Base-by-base conservation (phyloP, 2,113 vertebrate species). In the Cairina moschata region DNA sequence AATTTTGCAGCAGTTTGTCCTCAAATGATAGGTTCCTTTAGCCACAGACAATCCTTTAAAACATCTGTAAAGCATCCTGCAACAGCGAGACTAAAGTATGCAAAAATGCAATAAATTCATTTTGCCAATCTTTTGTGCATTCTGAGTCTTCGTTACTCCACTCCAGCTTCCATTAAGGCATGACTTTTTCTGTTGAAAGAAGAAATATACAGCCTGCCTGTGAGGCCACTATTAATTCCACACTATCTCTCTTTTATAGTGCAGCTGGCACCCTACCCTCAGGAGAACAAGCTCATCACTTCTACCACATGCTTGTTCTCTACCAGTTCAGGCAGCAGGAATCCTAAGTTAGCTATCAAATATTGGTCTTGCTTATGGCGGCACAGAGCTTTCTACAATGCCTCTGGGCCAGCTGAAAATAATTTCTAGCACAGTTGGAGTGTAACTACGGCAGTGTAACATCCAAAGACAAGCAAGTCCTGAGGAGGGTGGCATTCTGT, bases 151-250 rank as follows among this genome's bases (percentile, higher is more conserved):
- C 2, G 0, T 94, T 93, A 58, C 88, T 88, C 76, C 66, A 65
- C 92, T 93, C 62, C 74, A 77, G 17, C 77, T 96, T 92, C 86
- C 52, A 77, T 88, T 90, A 92, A 96, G 56, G 83, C 95, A 86
- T 77, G 69, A 65, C 9, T 95, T 83, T 97, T 93, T 86, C 90
- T 84, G 76, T 77, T 91, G 88, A 93, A 96, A 96, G 82, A 88
- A 90, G 84, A 95, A 95, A 92, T 90, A 91, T 84, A 96, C 75
- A 94, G 91, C 83, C 90, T 95, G 93, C 90, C 93, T 94, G 40
- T 92, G 93, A 96, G 95, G 95, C 90, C 93, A 95, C 95, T 96
- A 95, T 97, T 97, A 97, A 97, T 96, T 97, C 97, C 95, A 95
- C 94, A 92, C 96, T 97, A 82, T 93, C 93, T 97, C 87, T 96